phyloP scores from a whole-genome alignment of 1,140 invertebrate genomes.

The Scaptomyza graminum region DNA sequence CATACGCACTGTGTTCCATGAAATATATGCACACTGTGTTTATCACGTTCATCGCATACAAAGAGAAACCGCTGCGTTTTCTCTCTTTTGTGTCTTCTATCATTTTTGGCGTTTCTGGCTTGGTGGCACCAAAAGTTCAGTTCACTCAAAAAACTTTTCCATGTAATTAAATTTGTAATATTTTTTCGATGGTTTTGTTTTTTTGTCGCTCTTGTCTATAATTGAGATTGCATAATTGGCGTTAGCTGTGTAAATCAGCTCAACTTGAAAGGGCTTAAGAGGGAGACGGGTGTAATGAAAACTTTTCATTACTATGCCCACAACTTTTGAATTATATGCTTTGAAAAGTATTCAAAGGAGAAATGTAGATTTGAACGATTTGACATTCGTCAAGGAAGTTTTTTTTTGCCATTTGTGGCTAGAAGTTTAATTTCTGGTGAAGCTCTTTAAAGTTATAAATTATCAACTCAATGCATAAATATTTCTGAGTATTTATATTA shows the following conservation, averaged over 20 bases:
- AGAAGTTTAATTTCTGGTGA: background rate
- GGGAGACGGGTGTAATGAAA: constrained; percentile 6
- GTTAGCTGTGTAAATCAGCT: constrained; percentile 34
- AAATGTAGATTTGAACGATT: background rate
- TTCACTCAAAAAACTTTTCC: constrained; percentile 35
- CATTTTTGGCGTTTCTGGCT: background rate
- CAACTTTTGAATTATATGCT: background rate
- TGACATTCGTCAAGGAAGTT: background rate
- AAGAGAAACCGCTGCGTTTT: constrained; percentile 12
- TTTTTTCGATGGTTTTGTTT: constrained; percentile 16
- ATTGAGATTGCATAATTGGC: constrained; percentile 33
- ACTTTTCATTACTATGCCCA: constrained; percentile 2
- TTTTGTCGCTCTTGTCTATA: constrained; percentile 10
- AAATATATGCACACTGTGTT: constrained; percentile 72
- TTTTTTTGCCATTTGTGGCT: background rate
- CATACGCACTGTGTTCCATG: constrained; percentile 75
- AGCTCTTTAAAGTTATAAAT: too few relatives aligned
- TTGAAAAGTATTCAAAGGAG: background rate
- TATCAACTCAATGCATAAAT: too few relatives aligned
- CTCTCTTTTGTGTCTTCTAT: background rate
- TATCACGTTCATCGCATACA: constrained; percentile 37
- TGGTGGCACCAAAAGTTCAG: constrained; percentile 14
- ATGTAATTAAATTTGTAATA: constrained; percentile 71
- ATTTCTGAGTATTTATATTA: too few relatives aligned
- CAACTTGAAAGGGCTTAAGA: background rate